Evolutionary conservation across 2,888 invertebrate species (phyloP).

Genomic region (Cerastis rubricosa): DNA sequence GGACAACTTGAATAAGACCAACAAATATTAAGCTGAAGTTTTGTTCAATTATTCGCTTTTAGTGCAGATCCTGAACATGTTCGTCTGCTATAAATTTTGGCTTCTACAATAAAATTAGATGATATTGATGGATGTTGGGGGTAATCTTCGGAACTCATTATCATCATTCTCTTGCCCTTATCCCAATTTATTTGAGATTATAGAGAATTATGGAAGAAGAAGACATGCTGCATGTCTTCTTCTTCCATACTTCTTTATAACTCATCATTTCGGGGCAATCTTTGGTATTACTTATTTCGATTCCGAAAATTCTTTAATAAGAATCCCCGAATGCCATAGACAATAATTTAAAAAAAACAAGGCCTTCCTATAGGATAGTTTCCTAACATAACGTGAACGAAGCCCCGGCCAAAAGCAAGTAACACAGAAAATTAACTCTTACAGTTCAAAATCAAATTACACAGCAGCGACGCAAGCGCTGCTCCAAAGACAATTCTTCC

Average conservation of each 20-base stretch:
- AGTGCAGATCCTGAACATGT: neutral
- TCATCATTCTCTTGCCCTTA: neutral
- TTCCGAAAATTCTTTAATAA: neutral
- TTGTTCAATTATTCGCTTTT: neutral
- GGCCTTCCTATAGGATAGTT: neutral
- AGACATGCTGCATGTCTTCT: neutral
- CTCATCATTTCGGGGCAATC: neutral
- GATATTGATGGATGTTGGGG: neutral
- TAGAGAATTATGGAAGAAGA: too few species aligned
- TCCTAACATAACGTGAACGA: neutral
- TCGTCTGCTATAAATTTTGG: neutral
- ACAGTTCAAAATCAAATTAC: neutral
- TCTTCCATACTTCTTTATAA: neutral
- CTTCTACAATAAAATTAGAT: neutral
- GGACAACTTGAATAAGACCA: conserved; percentile 56
- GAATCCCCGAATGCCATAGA: neutral
- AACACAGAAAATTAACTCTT: neutral
- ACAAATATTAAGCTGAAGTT: neutral
- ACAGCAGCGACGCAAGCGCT: neutral
- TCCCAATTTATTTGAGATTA: neutral
- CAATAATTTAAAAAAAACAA: neutral
- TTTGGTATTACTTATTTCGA: neutral
- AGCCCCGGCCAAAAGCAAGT: neutral
- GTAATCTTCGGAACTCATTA: neutral
- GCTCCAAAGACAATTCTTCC: neutral